These are phyloP conservation scores for Drosophila anomelani DNA, from an alignment of 2,888 invertebrate genomes.

Conservation along the genomic window DNA sequence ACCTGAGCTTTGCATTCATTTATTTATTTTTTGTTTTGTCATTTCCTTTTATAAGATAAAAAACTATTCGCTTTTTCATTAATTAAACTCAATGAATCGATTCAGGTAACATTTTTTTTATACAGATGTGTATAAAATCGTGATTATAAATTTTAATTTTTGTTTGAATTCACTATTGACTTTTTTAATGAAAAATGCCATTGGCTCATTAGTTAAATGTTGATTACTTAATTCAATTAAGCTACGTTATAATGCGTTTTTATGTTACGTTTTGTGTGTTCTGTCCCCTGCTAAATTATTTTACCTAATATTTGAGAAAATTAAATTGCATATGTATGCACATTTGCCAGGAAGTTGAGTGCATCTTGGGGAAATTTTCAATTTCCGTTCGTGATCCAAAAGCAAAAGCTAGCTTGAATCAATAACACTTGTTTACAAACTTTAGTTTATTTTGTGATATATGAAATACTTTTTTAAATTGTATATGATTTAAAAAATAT, in stretches of 20 bases:
- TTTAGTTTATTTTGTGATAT: not conserved
- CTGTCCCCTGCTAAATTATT: constrained; percentile 4
- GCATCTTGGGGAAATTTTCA: constrained; percentile 32
- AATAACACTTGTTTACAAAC: constrained; percentile 1
- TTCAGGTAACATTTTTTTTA: not conserved
- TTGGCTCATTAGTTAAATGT: not conserved
- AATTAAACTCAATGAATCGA: not conserved
- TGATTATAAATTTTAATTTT: not conserved
- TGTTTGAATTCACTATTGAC: not conserved
- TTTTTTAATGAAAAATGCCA: not conserved
- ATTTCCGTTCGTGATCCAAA: constrained; percentile 28
- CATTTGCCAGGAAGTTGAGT: constrained; percentile 38
- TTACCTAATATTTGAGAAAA: constrained; percentile 2
- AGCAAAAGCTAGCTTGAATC: constrained; percentile 28
- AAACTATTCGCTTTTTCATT: not conserved
- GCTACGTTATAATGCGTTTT: too few species aligned
- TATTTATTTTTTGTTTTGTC: too few species aligned
- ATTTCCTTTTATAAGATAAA: not conserved
- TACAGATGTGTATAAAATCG: too few species aligned
- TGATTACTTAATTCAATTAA: not conserved
- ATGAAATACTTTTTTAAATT: not conserved
- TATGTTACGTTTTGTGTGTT: not conserved
- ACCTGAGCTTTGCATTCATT: not conserved
- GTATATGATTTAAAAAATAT: not conserved
- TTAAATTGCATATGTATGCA: constrained; percentile 24